phyloP scores from a whole-genome alignment of 2,797 vertebrate species.

The Taenioides sp. region DNA sequence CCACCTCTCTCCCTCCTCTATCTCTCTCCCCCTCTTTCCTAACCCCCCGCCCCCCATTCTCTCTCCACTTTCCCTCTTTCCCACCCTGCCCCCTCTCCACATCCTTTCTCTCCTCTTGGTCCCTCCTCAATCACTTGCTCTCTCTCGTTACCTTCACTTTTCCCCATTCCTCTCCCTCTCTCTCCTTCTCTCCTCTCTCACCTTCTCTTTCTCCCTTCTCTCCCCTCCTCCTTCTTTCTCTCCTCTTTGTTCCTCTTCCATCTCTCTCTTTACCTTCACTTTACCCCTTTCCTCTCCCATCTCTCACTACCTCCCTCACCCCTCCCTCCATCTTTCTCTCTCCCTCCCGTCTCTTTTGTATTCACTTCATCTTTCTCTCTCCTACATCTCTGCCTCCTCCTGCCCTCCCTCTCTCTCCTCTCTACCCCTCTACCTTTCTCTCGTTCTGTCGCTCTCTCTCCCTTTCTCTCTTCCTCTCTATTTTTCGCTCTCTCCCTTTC shows the following conservation, averaged over 20 bases:
- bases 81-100: background rate
- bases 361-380: too few relatives aligned
- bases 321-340: background rate
- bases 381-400: too few relatives aligned
- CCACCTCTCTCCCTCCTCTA: background rate
- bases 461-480: background rate
- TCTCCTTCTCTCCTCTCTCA: background rate
- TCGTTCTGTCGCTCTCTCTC: background rate
- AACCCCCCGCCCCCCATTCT: too few relatives aligned
- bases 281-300: background rate
- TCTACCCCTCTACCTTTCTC: background rate
- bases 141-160: too few relatives aligned
- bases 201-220: background rate
- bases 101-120: too few relatives aligned
- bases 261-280: background rate
- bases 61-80: background rate
- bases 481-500: too few relatives aligned
- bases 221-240: too few relatives aligned
- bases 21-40: background rate
- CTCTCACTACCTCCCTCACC: background rate
- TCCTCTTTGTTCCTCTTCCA: too few relatives aligned
- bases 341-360: background rate
- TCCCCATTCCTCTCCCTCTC: too few relatives aligned
- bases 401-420: background rate
- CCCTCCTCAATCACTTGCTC: too few relatives aligned